A percentile compares a stretch with the other conserved stretches of the same genome.
Evolutionary conservation across 1,140 invertebrate species (phyloP).

Genomic region (Leptoteleia sp.): DNA sequence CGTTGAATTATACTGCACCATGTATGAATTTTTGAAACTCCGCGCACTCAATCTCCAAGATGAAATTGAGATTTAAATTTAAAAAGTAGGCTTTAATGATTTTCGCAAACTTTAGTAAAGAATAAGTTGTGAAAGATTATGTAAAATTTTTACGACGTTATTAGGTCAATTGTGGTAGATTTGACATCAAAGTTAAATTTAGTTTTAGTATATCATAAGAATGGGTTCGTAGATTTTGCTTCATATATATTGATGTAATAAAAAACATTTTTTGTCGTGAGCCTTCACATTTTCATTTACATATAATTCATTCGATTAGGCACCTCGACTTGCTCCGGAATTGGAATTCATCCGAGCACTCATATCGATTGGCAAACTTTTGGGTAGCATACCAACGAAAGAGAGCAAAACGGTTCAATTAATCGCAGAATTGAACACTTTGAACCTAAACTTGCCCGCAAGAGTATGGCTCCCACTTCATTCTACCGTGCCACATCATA

Average conservation of each 20-base stretch:
- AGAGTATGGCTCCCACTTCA: constrained; percentile 97
- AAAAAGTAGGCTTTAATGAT: not conserved
- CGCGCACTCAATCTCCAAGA: not conserved
- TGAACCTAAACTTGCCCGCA: constrained; percentile 98
- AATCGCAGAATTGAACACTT: constrained; percentile 93
- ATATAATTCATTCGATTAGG: constrained; percentile 83
- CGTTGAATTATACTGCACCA: constrained; percentile 20
- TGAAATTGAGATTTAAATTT: constrained; percentile 4
- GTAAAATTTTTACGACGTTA: no score
- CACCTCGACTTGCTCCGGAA: constrained; percentile 91
- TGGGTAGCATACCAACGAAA: constrained; percentile 95
- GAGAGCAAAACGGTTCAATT: constrained; percentile 95
- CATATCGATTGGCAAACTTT: constrained; percentile 93
- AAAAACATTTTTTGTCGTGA: no score
- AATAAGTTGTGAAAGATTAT: not conserved
- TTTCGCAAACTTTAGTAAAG: not conserved
- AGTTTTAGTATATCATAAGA: no score
- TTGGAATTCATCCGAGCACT: constrained; percentile 93
- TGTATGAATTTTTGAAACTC: constrained; percentile 7
- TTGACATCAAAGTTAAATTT: no score
- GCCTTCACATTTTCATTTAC: no score
- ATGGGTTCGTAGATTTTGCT: no score
- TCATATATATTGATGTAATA: no score
- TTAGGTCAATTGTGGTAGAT: no score
- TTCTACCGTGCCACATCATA: constrained; percentile 87